Conservation (phyloP, 2,797 vertebrate genomes). For the Myotis planiceps region DNA sequence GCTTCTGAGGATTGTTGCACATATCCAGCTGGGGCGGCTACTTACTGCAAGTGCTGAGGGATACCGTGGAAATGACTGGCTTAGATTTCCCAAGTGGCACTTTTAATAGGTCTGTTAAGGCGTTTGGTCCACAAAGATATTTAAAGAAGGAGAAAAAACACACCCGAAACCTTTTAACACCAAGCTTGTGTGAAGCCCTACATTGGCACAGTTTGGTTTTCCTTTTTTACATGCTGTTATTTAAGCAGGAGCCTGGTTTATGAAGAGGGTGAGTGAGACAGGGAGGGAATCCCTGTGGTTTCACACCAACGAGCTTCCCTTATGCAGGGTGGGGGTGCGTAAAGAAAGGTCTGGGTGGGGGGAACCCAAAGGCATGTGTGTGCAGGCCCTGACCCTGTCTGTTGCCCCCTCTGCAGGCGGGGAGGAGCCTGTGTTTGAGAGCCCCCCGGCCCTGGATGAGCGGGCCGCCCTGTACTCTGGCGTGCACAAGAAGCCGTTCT, state of each 20-base stretch:
- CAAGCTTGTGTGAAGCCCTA: neutral
- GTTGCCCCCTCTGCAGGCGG: slow-evolving; percentile 80
- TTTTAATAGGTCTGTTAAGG: neutral
- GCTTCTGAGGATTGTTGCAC: neutral
- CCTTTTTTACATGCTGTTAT: neutral
- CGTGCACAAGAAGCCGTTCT: slow-evolving; percentile 94
- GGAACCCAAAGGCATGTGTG: neutral
- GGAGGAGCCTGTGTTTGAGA: slow-evolving; percentile 91
- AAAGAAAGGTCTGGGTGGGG: neutral
- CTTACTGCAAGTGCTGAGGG: neutral
- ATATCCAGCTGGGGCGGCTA: neutral
- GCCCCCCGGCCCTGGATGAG: slow-evolving; percentile 91
- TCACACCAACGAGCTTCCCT: neutral
- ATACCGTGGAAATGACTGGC: neutral
- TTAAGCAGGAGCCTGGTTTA: neutral
- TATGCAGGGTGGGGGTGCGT: neutral
- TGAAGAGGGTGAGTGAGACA: neutral
- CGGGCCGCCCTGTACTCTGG: slow-evolving; percentile 94
- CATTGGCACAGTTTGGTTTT: neutral
- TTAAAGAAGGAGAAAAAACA: slow-evolving; percentile 25
- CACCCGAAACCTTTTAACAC: neutral
- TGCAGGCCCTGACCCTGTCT: neutral
- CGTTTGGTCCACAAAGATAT: neutral
- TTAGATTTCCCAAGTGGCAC: neutral
- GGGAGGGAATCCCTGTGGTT: too few relatives aligned